A percentile compares a stretch with the other conserved stretches of the same genome.
Conservation (phyloP, 2,113 vertebrate species). For the Sinocyclocheilus rhinocerous region DNA sequence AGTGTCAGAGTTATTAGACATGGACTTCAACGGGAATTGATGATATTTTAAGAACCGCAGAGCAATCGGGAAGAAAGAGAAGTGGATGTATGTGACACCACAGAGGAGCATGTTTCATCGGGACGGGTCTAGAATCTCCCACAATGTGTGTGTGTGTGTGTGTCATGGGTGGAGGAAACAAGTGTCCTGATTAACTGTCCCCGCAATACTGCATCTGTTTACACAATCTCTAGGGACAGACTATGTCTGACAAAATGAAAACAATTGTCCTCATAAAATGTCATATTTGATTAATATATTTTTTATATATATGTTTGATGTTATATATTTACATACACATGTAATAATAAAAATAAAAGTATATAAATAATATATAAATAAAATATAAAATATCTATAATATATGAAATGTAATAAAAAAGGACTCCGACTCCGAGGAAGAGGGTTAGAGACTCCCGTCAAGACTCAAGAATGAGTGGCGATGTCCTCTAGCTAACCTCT, state of each 20-base stretch:
- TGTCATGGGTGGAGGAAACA: conserved; percentile 59
- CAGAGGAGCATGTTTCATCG: conserved; percentile 7
- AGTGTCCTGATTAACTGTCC: conserved; percentile 64
- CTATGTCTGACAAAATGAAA: conserved; percentile 28
- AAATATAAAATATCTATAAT: no score
- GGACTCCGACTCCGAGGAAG: conserved; percentile 86
- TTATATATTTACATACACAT: neutral
- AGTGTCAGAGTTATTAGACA: conserved; percentile 71
- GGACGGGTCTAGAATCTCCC: conserved; percentile 9
- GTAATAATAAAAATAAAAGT: no score
- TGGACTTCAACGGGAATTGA: conserved; percentile 47
- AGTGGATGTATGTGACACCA: neutral
- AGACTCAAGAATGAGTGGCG: conserved; percentile 88
- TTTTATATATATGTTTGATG: no score
- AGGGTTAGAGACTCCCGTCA: conserved; percentile 79
- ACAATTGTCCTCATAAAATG: conserved; percentile 52
- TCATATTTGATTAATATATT: neutral
- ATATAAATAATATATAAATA: no score
- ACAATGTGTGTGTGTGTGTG: conserved; percentile 49
- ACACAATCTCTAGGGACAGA: conserved; percentile 61
- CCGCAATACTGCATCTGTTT: conserved; percentile 67
- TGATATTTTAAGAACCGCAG: conserved; percentile 23
- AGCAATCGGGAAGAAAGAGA: conserved; percentile 1
- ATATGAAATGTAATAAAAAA: no score
- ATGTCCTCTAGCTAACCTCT: conserved; percentile 89